A percentile compares a stretch with the other conserved stretches of the same genome.
phyloP scores from a whole-genome alignment of 2,888 invertebrate species.

The Blastobasis lacticolella region DNA sequence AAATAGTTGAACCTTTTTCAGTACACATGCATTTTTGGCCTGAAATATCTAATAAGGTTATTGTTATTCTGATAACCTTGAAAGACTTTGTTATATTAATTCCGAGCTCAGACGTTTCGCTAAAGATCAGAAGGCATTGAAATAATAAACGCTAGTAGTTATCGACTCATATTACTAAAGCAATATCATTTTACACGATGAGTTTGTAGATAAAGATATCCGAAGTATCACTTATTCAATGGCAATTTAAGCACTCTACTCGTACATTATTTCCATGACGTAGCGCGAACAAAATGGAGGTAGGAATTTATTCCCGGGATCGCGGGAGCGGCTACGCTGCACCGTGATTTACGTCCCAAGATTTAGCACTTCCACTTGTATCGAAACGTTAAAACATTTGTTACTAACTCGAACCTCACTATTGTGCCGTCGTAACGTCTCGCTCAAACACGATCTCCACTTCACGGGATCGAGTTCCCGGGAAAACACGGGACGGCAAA shows the following conservation, averaged over 20 bases:
- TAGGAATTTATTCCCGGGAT: constrained; percentile 46
- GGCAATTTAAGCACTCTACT: background rate
- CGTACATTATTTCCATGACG: constrained; percentile 22
- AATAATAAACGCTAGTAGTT: too few relatives aligned
- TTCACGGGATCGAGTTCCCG: constrained; percentile 6
- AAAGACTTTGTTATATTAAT: too few relatives aligned
- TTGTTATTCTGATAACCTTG: too few relatives aligned
- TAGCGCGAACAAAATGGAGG: constrained; percentile 34
- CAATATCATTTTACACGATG: too few relatives aligned
- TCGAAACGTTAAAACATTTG: constrained; percentile 57
- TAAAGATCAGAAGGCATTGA: too few relatives aligned
- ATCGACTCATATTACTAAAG: too few relatives aligned
- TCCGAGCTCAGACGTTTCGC: too few relatives aligned
- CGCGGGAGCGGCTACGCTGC: constrained; percentile 33
- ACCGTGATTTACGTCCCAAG: constrained; percentile 50
- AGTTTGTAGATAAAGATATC: background rate
- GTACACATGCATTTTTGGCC: too few relatives aligned
- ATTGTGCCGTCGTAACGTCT: constrained; percentile 21
- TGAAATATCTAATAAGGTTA: too few relatives aligned
- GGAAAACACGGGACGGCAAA: constrained; percentile 16
- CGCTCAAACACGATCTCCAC: constrained; percentile 27
- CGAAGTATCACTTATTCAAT: background rate
- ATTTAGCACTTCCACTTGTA: constrained; percentile 58
- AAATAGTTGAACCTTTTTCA: too few relatives aligned
- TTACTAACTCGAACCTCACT: constrained; percentile 44